Percentiles rank a stretch among this genome's conserved stretches.
phyloP scores from a whole-genome alignment of 1,140 invertebrate species.

The Aphis gossypii region DNA sequence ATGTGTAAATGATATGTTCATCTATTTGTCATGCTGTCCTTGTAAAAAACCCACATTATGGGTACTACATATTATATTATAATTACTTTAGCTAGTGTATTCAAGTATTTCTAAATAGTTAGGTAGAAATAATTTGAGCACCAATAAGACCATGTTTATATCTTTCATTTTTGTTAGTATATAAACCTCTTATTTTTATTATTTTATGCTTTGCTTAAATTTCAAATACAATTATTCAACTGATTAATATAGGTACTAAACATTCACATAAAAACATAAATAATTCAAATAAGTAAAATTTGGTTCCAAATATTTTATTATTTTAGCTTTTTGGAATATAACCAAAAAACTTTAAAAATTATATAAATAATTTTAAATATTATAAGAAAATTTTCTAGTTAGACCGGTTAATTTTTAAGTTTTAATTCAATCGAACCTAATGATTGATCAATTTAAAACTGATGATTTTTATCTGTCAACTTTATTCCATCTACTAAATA shows the following conservation, averaged over 20 bases:
- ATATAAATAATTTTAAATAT: not conserved
- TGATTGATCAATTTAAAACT: not conserved
- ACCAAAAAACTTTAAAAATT: not conserved
- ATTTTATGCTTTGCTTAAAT: not conserved
- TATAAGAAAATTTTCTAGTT: not conserved
- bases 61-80: not conserved
- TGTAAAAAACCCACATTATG: not conserved
- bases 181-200: not conserved
- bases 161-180: not conserved
- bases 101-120: not conserved
- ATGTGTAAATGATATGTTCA: not conserved
- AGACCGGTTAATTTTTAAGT: not conserved
- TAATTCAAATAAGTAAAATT: not conserved
- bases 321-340: not conserved
- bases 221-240: not conserved
- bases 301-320: not conserved
- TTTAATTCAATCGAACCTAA: not conserved
- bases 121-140: not conserved
- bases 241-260: too few relatives aligned
- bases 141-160: not conserved
- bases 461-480: not conserved
- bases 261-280: too few relatives aligned
- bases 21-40: not conserved
- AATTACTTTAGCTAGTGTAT: not conserved
- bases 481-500: not conserved